Evolutionary conservation across 2,888 invertebrate genomes (phyloP).

Genomic region (Hylaea fasciaria): DNA sequence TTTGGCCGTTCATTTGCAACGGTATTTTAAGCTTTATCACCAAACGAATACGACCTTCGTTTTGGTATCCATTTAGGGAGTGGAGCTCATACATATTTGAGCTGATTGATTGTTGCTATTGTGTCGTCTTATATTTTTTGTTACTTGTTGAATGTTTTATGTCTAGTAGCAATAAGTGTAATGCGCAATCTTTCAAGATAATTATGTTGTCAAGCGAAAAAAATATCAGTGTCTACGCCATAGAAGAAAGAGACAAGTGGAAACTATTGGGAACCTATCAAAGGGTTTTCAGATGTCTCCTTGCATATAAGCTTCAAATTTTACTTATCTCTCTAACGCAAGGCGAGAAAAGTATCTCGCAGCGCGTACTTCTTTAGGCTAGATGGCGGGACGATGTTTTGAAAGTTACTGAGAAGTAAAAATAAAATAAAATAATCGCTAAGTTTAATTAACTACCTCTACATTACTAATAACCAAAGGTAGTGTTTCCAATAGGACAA

Average conservation of each 20-base stretch:
- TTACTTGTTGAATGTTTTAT: conserved; percentile 43
- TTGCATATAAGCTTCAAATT: too few relatives aligned
- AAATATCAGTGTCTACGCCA: not conserved
- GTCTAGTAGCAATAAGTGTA: conserved; percentile 13
- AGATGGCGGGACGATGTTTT: too few relatives aligned
- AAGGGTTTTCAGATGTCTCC: too few relatives aligned
- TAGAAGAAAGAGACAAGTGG: not conserved
- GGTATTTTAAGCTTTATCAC: not conserved
- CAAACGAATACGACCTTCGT: not conserved
- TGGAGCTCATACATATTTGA: conserved; percentile 38
- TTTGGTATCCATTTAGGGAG: not conserved
- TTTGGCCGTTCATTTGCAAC: conserved; percentile 1
- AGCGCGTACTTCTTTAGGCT: too few relatives aligned
- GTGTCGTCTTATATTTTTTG: conserved; percentile 35
- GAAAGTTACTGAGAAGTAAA: too few relatives aligned
- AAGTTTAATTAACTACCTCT: too few relatives aligned
- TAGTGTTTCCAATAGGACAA: too few relatives aligned
- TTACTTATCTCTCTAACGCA: too few relatives aligned
- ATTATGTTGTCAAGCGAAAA: not conserved
- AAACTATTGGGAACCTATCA: too few relatives aligned
- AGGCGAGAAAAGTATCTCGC: too few relatives aligned
- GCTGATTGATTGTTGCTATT: conserved; percentile 40
- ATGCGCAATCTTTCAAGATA: not conserved
- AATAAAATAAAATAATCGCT: too few relatives aligned
- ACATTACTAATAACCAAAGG: too few relatives aligned